phyloP scores from a whole-genome alignment of 2,113 vertebrate species.

The Philantomba maxwellii region DNA sequence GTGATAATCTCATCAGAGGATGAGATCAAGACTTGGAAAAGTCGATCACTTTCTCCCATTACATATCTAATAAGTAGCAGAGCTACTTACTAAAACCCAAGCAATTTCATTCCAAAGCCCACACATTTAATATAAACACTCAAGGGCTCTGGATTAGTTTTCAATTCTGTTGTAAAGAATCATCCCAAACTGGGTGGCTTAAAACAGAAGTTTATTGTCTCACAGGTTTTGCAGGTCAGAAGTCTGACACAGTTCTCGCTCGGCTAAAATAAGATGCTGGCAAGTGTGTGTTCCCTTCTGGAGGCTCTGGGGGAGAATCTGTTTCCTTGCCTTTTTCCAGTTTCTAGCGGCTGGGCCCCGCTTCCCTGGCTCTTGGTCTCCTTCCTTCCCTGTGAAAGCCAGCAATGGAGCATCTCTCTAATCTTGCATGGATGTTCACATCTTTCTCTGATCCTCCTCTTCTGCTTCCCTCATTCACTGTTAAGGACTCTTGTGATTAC shows the following conservation, averaged over 20 bases:
- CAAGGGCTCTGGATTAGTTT: background rate
- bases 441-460: background rate
- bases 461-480: background rate
- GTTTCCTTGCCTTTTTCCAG: background rate
- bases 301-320: background rate
- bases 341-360: background rate
- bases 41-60: background rate
- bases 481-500: background rate
- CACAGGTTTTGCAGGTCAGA: background rate
- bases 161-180: background rate
- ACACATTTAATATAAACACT: background rate
- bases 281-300: background rate
- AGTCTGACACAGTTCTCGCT: rapidly evolving
- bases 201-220: background rate
- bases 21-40: background rate
- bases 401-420: background rate
- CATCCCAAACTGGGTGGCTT: background rate
- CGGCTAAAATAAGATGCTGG: background rate
- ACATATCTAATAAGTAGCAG: background rate
- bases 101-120: background rate
- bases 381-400: background rate
- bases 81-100: background rate
- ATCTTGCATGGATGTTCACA: background rate
- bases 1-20: background rate
- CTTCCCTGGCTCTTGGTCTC: background rate